phyloP scores from a whole-genome alignment of 2,113 vertebrate genomes.

The Archilochus colubris region DNA sequence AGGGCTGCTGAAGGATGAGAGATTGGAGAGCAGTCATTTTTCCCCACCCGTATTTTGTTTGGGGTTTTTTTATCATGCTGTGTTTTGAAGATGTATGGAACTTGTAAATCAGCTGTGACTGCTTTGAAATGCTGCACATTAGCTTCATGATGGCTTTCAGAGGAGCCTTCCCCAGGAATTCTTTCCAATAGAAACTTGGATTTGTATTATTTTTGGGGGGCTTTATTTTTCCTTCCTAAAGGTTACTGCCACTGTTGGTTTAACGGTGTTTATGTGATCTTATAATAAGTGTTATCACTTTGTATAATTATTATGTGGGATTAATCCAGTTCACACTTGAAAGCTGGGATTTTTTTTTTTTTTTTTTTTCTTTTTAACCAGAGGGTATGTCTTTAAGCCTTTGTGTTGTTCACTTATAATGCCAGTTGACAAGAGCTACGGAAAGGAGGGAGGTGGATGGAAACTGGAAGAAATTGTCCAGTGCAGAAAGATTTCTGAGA shows the following conservation, averaged over 20 bases:
- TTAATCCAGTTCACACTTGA: constrained; percentile 70
- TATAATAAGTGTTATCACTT: constrained; percentile 74
- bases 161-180: background rate
- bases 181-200: constrained; percentile 12
- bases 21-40: background rate
- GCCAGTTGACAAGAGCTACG: constrained; percentile 62
- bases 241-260: constrained; percentile 71
- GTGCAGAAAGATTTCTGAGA: background rate
- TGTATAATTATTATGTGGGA: constrained; percentile 74
- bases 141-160: background rate
- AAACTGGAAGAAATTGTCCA: constrained; percentile 4
- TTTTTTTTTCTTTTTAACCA: constrained; percentile 31
- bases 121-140: constrained; percentile 41
- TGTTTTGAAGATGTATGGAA: background rate
- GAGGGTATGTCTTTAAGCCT: constrained; percentile 70
- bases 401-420: constrained; percentile 67
- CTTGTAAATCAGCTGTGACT: constrained; percentile 6
- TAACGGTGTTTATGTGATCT: constrained; percentile 71
- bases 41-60: background rate
- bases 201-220: constrained; percentile 45
- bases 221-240: constrained; percentile 64
- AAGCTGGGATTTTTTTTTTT: constrained; percentile 37
- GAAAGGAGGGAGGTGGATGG: constrained; percentile 10
- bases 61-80: background rate
- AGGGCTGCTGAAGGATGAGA: background rate